Base-by-base conservation (phyloP, 2,797 vertebrate genomes). In the Sebastes elongatus region DNA sequence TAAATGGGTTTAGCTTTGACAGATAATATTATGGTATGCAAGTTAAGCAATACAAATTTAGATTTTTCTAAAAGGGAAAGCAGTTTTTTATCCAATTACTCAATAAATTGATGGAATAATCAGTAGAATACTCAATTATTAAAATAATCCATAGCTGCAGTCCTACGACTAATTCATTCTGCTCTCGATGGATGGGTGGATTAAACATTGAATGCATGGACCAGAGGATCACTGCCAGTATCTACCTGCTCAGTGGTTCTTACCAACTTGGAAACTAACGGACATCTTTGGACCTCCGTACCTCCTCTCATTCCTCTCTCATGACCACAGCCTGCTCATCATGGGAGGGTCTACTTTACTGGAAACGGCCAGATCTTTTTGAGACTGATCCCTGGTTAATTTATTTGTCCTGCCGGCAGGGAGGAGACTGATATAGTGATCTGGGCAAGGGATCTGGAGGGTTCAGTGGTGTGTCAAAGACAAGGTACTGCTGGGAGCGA, bases 391-490 rank as follows among this genome's bases (percentile, higher is more conserved):
- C 64, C 10, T 61, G 35, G 70, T 82, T 92, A 88, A 94, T 94
- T 90, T 94, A 94, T 94, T 90, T 90, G 85, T 88, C 81, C 73
- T 87, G 91, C 71, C 68, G 49, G 77, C 76, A 85, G 88, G 88
- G 89, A 91, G 93, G 89, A 92, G 91, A 61, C 86, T 88, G 89
- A 93, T 90, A 87, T 86, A 91, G 83, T 82, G 86, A 88, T 93
- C 88, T 83, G 84, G 82, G 80, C 61, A 83, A 66, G 77, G 82
- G 86, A 87, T 90, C 80, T 78, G 33, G 71, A 72, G 76, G 85
- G 92, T 91, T 93, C 88, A 88, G 82, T 72, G 83, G 38, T 81
- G 78, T 92, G 90, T 94, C 90, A 93, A 84, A 88, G 68, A 42
- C 74, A 86, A 88, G 85, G 87, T 90, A 88, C 86, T 90, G 87